Percentiles rank a stretch among this genome's conserved stretches.
Conservation (phyloP, 2,797 vertebrate genomes). For the Lacerta agilis region DNA sequence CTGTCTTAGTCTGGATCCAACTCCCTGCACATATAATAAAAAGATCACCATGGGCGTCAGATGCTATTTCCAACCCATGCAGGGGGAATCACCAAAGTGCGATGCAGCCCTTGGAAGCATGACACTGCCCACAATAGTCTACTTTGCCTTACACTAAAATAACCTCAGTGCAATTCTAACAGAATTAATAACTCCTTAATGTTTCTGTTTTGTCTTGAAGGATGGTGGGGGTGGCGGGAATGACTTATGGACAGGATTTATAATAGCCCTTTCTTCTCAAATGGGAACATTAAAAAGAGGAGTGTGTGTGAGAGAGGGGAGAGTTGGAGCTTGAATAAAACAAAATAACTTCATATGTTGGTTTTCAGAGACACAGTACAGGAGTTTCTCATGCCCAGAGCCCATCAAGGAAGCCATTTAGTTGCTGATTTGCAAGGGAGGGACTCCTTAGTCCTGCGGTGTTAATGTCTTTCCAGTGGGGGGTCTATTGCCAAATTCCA, state of each 20-base stretch:
- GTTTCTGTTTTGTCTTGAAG: background rate
- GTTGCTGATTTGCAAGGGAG: constrained; percentile 79
- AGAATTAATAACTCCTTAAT: background rate
- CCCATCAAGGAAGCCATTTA: constrained; percentile 75
- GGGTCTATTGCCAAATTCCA: constrained; percentile 85
- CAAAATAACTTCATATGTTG: constrained; percentile 69
- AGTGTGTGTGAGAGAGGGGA: background rate
- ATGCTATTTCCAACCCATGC: too few species aligned
- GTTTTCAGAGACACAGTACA: constrained; percentile 45
- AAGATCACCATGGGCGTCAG: background rate
- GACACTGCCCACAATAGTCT: constrained; percentile 47
- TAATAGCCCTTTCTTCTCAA: constrained; percentile 49
- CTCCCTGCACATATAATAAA: background rate
- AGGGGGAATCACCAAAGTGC: too few species aligned
- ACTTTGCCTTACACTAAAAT: background rate
- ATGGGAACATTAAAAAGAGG: constrained; percentile 49
- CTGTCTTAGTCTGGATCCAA: background rate
- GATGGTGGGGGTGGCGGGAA: constrained; percentile 46
- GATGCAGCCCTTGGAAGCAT: background rate
- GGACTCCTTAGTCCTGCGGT: constrained; percentile 74
- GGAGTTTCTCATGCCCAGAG: constrained; percentile 57
- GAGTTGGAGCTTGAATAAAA: constrained; percentile 62
- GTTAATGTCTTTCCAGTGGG: constrained; percentile 83
- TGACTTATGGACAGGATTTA: constrained; percentile 65
- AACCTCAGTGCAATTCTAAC: too few species aligned